Conservation (phyloP, 2,113 vertebrate genomes). For the Fregata magnificens region DNA sequence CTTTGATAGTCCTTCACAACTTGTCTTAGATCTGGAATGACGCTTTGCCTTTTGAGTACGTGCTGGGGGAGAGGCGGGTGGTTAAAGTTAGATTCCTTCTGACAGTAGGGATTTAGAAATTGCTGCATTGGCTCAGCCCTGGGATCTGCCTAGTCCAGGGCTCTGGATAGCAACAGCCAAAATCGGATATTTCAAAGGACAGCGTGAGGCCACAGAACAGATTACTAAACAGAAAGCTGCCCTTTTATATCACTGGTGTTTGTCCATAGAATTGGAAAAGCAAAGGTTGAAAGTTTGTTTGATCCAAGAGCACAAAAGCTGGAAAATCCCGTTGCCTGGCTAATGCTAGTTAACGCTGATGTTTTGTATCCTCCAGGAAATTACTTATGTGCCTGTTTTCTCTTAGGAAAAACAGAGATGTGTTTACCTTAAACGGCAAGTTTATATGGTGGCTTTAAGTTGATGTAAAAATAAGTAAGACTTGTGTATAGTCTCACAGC, state of each 20-base stretch:
- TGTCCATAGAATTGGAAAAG: slow-evolving; percentile 36
- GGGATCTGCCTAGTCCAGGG: slow-evolving; percentile 2
- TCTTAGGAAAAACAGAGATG: neutral
- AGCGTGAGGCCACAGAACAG: neutral
- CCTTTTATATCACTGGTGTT: slow-evolving; percentile 25
- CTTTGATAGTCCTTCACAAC: slow-evolving; percentile 1
- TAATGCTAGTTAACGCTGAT: neutral
- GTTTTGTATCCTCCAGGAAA: slow-evolving; percentile 20
- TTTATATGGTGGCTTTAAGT: neutral
- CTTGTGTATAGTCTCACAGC: neutral
- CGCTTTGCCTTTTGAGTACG: neutral
- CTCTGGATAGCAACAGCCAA: slow-evolving; percentile 14
- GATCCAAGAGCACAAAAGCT: slow-evolving; percentile 28
- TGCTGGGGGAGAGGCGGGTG: neutral
- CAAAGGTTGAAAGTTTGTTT: slow-evolving; percentile 5
- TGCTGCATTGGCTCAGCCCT: slow-evolving; percentile 19
- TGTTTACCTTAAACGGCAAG: neutral
- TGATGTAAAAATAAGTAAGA: neutral
- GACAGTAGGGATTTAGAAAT: slow-evolving; percentile 26
- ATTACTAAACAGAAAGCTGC: slow-evolving; percentile 39
- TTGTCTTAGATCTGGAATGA: slow-evolving; percentile 3
- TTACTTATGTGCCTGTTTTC: neutral
- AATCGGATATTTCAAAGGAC: slow-evolving; percentile 1
- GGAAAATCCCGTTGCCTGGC: slow-evolving; percentile 17
- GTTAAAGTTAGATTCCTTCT: slow-evolving; percentile 43